A percentile compares a stretch with the other conserved stretches of the same genome.
Conservation (phyloP, 1,140 invertebrate genomes). For the Callitettix versicolor region DNA sequence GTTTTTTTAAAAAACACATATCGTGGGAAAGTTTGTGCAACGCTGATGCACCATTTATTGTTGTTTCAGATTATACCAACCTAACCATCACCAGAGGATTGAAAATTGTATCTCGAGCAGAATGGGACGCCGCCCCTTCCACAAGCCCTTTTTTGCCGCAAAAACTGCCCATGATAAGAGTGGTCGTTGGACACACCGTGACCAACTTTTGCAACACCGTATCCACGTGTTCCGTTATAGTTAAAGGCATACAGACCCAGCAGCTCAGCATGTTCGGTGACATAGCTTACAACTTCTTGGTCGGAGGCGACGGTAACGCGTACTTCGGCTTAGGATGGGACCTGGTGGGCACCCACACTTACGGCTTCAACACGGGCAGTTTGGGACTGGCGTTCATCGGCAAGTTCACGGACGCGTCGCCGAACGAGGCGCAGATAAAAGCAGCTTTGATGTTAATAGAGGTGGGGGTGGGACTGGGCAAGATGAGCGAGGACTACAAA, state of each 20-base stretch:
- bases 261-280: slow-evolving; percentile 42
- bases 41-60: too few relatives aligned
- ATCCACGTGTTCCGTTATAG: background rate
- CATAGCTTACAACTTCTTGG: slow-evolving; percentile 57
- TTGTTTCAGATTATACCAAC: too few relatives aligned
- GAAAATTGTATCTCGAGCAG: too few relatives aligned
- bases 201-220: background rate
- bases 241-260: background rate
- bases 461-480: slow-evolving; percentile 31
- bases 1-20: too few relatives aligned
- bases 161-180: background rate
- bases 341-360: slow-evolving; percentile 49
- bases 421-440: background rate
- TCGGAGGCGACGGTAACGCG: slow-evolving; percentile 51
- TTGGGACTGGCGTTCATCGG: slow-evolving; percentile 54
- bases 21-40: too few relatives aligned
- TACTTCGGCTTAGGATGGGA: slow-evolving; percentile 66
- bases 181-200: slow-evolving; percentile 5
- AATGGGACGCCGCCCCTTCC: background rate
- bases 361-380: slow-evolving; percentile 50
- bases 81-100: too few relatives aligned
- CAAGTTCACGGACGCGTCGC: slow-evolving; percentile 27
- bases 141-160: background rate
- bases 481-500: slow-evolving; percentile 47
- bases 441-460: slow-evolving; percentile 27